A percentile compares a stretch with the other conserved stretches of the same genome.
These are phyloP conservation scores for Temnothorax nylanderi DNA, from an alignment of 1,140 invertebrate genomes.

Conservation along the genomic window DNA sequence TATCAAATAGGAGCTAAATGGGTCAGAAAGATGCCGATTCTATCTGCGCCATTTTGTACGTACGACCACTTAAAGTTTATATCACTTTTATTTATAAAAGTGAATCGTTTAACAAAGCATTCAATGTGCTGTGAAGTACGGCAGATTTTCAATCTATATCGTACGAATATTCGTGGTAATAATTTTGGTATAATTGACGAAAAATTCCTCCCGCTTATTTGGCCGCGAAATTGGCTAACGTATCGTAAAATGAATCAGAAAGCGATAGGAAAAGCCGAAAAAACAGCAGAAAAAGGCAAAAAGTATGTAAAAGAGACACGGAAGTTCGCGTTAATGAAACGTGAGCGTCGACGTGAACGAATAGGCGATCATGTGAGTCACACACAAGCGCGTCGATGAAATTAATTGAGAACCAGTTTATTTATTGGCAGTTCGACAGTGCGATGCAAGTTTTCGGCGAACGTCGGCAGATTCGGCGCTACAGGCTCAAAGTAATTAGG, in stretches of 20 bases:
- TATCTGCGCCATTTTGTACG: background rate
- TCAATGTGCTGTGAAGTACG: background rate
- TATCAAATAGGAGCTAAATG: background rate
- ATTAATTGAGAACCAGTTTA: constrained; percentile 75
- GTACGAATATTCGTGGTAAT: background rate
- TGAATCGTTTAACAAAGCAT: background rate
- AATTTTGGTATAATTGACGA: background rate
- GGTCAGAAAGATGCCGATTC: background rate
- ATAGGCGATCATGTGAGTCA: constrained; percentile 27
- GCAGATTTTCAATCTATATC: background rate
- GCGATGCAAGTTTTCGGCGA: constrained; percentile 65
- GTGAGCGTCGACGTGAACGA: constrained; percentile 59
- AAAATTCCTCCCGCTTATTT: background rate
- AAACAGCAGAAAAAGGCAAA: background rate
- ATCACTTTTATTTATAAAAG: constrained; percentile 14
- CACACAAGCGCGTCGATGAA: constrained; percentile 59
- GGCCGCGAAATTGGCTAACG: background rate
- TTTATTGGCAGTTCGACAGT: constrained; percentile 63
- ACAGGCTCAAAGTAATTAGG: constrained; percentile 76
- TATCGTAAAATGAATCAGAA: background rate
- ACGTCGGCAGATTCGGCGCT: constrained; percentile 62
- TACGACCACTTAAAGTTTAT: background rate
- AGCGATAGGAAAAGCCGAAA: background rate
- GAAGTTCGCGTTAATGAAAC: constrained; percentile 5
- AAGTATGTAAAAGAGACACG: background rate